phyloP scores from a whole-genome alignment of 2,888 invertebrate species.

The Gymnoscelis rufifasciata region DNA sequence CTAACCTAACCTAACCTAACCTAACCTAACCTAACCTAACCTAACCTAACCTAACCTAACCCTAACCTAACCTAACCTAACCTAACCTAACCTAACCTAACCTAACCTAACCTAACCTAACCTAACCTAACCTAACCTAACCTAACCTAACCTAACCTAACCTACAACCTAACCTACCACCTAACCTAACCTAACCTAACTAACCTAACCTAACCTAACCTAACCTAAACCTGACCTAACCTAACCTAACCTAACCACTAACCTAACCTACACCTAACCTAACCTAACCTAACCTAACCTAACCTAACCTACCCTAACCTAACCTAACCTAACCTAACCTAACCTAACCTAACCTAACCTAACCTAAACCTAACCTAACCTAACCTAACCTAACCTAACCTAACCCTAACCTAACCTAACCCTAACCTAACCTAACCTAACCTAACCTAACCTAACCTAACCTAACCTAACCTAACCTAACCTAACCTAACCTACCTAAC shows the following conservation, averaged over 20 bases:
- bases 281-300: conserved; percentile 21
- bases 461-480: conserved; percentile 23
- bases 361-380: conserved; percentile 22
- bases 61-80: conserved; percentile 6
- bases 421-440: conserved; percentile 27
- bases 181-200: conserved; percentile 9
- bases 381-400: conserved; percentile 28
- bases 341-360: conserved; percentile 27
- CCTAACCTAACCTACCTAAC: conserved; percentile 29
- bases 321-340: no score
- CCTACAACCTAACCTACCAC: conserved; percentile 8
- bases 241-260: conserved; percentile 9
- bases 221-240: conserved; percentile 4
- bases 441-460: conserved; percentile 26
- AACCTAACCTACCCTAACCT: conserved; percentile 18
- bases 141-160: background rate
- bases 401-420: conserved; percentile 24
- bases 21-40: conserved; percentile 9
- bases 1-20: conserved; percentile 9
- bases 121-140: conserved; percentile 7
- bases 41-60: conserved; percentile 7
- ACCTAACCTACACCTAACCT: conserved; percentile 18
- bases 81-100: conserved; percentile 9
- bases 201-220: background rate
- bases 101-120: conserved; percentile 9